A percentile compares a stretch with the other conserved stretches of the same genome.
Evolutionary conservation across 1,140 invertebrate species (phyloP).

Genomic region (Bombyx mandarina): DNA sequence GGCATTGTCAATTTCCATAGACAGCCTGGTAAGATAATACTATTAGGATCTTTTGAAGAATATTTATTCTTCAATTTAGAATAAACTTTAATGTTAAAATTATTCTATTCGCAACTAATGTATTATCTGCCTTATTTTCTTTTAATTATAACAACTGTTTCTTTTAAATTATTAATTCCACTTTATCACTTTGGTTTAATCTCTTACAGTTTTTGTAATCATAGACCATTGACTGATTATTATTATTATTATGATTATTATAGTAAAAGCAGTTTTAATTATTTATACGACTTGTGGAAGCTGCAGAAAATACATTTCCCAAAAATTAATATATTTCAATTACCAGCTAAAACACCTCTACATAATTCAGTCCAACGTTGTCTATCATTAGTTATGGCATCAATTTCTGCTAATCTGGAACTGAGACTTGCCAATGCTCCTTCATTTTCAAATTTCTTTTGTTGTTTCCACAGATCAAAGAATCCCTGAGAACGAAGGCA

Average conservation of each 20-base stretch:
- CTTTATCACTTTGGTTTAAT: too few relatives aligned
- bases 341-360: conserved; percentile 74
- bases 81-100: too few relatives aligned
- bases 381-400: conserved; percentile 67
- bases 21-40: neutral
- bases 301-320: conserved; percentile 3
- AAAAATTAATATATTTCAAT: conserved; percentile 6
- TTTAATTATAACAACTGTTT: too few relatives aligned
- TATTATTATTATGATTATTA: too few relatives aligned
- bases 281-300: too few relatives aligned
- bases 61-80: neutral
- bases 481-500: conserved; percentile 92
- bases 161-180: too few relatives aligned
- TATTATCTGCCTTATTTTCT: too few relatives aligned
- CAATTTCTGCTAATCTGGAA: conserved; percentile 71
- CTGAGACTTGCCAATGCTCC: conserved; percentile 70
- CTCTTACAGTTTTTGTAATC: too few relatives aligned
- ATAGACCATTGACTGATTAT: too few relatives aligned
- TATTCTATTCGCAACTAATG: too few relatives aligned
- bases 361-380: conserved; percentile 74
- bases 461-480: conserved; percentile 90
- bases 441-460: conserved; percentile 76
- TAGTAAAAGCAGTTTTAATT: too few relatives aligned
- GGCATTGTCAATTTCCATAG: too few relatives aligned
- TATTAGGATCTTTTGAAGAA: neutral